These are phyloP conservation scores for Leptopilina syphax DNA, from an alignment of 2,888 invertebrate genomes.

Conservation along the genomic window DNA sequence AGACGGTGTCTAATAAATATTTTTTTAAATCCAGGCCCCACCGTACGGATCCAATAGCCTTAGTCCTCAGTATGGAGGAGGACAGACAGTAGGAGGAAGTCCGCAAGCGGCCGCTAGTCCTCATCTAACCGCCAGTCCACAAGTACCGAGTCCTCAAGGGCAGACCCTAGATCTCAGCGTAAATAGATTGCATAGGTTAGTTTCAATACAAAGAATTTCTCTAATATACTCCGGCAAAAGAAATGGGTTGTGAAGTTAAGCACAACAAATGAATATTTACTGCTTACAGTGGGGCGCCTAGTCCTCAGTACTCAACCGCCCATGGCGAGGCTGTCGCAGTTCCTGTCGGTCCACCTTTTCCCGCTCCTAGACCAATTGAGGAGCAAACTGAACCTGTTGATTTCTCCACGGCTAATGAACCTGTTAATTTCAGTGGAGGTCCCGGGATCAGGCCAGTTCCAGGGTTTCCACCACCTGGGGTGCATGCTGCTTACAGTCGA, in stretches of 20 bases:
- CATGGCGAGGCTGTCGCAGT: conserved; percentile 78
- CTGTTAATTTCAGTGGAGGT: conserved; percentile 80
- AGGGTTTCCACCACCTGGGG: conserved; percentile 82
- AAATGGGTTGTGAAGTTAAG: too few species aligned
- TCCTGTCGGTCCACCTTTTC: conserved; percentile 79
- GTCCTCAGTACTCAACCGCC: conserved; percentile 80
- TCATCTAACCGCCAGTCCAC: conserved; percentile 89
- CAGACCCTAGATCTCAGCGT: conserved; percentile 94
- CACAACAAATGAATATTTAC: background rate
- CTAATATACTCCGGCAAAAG: too few species aligned
- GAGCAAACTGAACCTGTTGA: conserved; percentile 86
- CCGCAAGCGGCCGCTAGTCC: conserved; percentile 92
- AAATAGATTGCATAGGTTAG: conserved; percentile 90
- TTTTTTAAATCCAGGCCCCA: conserved; percentile 79
- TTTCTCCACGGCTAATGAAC: conserved; percentile 83
- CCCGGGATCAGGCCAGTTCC: conserved; percentile 79
- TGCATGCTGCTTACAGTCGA: conserved; percentile 83
- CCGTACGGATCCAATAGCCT: conserved; percentile 82
- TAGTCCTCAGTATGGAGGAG: conserved; percentile 84
- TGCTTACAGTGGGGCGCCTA: conserved; percentile 78
- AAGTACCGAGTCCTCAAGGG: conserved; percentile 94
- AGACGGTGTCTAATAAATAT: too few species aligned
- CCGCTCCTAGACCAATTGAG: conserved; percentile 79
- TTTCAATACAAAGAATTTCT: background rate
- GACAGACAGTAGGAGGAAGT: conserved; percentile 86